Base-by-base conservation (phyloP, 1,140 invertebrate species). In the Apis florea region DNA sequence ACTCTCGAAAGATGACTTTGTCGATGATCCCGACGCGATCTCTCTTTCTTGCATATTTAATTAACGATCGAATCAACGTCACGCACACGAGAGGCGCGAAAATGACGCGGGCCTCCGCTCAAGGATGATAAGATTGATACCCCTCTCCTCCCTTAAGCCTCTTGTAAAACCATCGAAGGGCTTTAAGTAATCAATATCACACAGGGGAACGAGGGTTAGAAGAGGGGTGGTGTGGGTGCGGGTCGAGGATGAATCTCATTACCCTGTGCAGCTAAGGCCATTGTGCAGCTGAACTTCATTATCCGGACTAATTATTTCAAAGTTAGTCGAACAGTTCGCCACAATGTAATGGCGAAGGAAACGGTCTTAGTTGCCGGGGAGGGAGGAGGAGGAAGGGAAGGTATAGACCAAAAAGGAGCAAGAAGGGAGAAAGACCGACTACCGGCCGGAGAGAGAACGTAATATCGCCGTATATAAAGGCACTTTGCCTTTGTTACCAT, bases 291-390 rank as follows among this genome's bases (percentile, higher is more conserved):
- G 85, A 92, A 91, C 90, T 92, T 91, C 90, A 93, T 93, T 93
- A 92, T 92, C 89, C 87, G 76, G 85, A 92, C 92, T 93, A 93
- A 93, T 93, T 93, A 92, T 93, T 93, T 93, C 89, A 88, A 92
- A 93, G 91, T 92, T 92, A 91, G 89, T 90, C 89, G 89, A 92
- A 92, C 91, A 92, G 91, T 91, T 92, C 89, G 90, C 90, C 90
- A 91, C 90, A 92, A 91, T 92, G 92, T 92, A 91, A 92, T 90
- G 86, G 87, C 85, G 87, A 89, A 90, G 90, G 88, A 91, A 92
- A 91, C 88, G 88, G 88, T 89, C 89, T 90, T 85, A 76, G 88
- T 82, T 40, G 81, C 79, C 83, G 68, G 15, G 21, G 6, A 59
- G 82, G 31, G 31, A 40, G 5, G 31, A 40, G 31, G 31, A 31